These are phyloP conservation scores for Leptopilina syphax DNA, from an alignment of 2,888 invertebrate species.

Conservation along the genomic window DNA sequence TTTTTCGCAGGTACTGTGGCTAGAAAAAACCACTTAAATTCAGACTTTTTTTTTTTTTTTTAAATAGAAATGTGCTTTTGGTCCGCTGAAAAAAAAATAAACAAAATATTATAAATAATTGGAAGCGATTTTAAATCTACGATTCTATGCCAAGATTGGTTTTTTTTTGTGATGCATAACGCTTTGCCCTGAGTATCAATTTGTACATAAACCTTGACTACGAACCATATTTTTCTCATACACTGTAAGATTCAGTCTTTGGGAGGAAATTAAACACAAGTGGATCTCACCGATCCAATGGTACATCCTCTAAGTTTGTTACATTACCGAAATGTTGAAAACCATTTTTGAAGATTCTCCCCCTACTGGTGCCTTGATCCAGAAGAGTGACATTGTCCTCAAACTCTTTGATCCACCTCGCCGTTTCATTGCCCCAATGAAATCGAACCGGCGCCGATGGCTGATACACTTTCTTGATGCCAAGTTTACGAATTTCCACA, in stretches of 20 bases:
- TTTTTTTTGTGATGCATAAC: slow-evolving; percentile 3
- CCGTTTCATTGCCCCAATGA: slow-evolving; percentile 71
- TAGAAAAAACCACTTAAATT: slow-evolving; percentile 29
- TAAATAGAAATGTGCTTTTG: slow-evolving; percentile 25
- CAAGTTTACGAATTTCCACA: slow-evolving; percentile 64
- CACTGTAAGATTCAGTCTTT: slow-evolving; percentile 24
- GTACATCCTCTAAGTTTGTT: slow-evolving; percentile 64
- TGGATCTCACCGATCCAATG: slow-evolving; percentile 66
- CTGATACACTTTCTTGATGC: slow-evolving; percentile 68
- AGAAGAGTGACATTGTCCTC: slow-evolving; percentile 71
- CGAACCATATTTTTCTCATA: slow-evolving; percentile 23
- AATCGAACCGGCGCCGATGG: slow-evolving; percentile 68
- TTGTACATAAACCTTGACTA: slow-evolving; percentile 55
- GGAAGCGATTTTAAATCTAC: slow-evolving; percentile 19
- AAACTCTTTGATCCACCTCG: slow-evolving; percentile 70
- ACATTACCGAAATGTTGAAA: slow-evolving; percentile 75
- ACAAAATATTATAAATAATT: neutral
- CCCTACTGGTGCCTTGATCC: slow-evolving; percentile 69
- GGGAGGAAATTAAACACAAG: neutral
- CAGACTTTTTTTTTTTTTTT: slow-evolving; percentile 21
- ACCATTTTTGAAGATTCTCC: slow-evolving; percentile 76
- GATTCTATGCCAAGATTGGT: slow-evolving; percentile 6
- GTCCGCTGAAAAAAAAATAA: slow-evolving; percentile 29
- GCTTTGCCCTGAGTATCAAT: slow-evolving; percentile 61
- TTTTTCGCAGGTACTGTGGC: slow-evolving; percentile 34